A percentile compares a stretch with the other conserved stretches of the same genome.
These are phyloP conservation scores for Dolichopus griseipennis DNA, from an alignment of 2,888 invertebrate genomes.

Conservation along the genomic window DNA sequence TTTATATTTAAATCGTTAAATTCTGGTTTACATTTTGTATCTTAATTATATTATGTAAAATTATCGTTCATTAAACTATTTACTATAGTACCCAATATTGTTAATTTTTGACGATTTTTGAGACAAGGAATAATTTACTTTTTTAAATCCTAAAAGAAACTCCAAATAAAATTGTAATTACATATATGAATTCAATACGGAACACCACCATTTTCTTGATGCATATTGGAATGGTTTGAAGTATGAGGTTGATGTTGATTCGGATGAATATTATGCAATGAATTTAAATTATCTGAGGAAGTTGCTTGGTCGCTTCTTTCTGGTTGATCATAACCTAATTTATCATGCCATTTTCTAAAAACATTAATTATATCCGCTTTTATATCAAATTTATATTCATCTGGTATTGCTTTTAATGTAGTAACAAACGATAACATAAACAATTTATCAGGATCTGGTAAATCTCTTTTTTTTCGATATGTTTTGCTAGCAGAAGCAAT, in stretches of 20 bases:
- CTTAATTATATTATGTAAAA: too few relatives aligned
- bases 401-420: slow-evolving; percentile 39
- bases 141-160: too few relatives aligned
- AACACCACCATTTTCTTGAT: slow-evolving; percentile 33
- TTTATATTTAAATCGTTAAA: too few relatives aligned
- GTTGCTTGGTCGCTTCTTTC: slow-evolving; percentile 35
- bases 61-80: too few relatives aligned
- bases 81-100: too few relatives aligned
- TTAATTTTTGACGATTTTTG: too few relatives aligned
- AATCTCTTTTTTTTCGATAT: slow-evolving; percentile 5
- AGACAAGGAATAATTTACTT: too few relatives aligned
- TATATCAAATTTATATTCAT: slow-evolving; percentile 37
- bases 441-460: slow-evolving; percentile 37
- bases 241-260: slow-evolving; percentile 25
- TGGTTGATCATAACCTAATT: slow-evolving; percentile 1
- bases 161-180: too few relatives aligned
- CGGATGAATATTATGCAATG: slow-evolving; percentile 19
- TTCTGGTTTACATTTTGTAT: too few relatives aligned
- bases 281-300: slow-evolving; percentile 24
- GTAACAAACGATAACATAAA: slow-evolving; percentile 38
- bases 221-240: slow-evolving; percentile 22
- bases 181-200: slow-evolving; percentile 24
- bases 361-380: slow-evolving; percentile 40
- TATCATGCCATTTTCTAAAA: slow-evolving; percentile 33
- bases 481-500: slow-evolving; percentile 9